Base-by-base conservation (phyloP, 2,888 invertebrate species). In the Lacanobia wlatinum region DNA sequence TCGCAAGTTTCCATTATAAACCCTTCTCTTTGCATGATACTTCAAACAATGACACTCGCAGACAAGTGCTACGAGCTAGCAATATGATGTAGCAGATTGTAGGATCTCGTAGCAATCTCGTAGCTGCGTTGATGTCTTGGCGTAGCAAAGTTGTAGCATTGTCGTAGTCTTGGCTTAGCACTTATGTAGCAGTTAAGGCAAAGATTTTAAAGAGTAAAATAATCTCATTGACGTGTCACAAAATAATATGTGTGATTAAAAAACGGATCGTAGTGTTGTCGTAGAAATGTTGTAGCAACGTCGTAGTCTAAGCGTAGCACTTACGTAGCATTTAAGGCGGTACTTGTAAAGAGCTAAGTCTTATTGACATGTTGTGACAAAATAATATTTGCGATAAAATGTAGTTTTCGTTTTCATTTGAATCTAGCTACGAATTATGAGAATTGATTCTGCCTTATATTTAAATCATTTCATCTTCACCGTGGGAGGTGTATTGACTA, bases 41-140 rank as follows among this genome's bases (percentile, higher is more conserved):
- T 80, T 83, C 55, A 77, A 65, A 76, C 64, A 73, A 65, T 70
- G 61, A 50, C 53, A 43, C 70, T 83, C 64, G 59, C 70, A 80
- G 67, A 64, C 63, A 80, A 82, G 78, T 80, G 79, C 78, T 83
- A 78, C 82, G 72, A 67, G 61, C 18, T n/a, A 64, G 61, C 21
- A 55, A 55, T 50, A 56, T 48, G 18, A 52, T 65, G 75, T 80
- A 73, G 74, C 48, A 48, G 46, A 46, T 46, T 46, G 46, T 46
- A 46, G 46, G 62, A 38, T 38, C 46, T 53, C 63, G 73, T 73
- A 75, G 77, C 65, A 58, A 16, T 46, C 46, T 58, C 46, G 72
- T 79, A 58, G 75, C 40, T 12, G 1, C 18, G 34, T 38, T 50
- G 73, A 48, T 23, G 6, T 46, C 38, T 46, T 70, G 3, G 0